phyloP scores from a whole-genome alignment of 2,888 invertebrate genomes.

The Callosobruchus maculatus region DNA sequence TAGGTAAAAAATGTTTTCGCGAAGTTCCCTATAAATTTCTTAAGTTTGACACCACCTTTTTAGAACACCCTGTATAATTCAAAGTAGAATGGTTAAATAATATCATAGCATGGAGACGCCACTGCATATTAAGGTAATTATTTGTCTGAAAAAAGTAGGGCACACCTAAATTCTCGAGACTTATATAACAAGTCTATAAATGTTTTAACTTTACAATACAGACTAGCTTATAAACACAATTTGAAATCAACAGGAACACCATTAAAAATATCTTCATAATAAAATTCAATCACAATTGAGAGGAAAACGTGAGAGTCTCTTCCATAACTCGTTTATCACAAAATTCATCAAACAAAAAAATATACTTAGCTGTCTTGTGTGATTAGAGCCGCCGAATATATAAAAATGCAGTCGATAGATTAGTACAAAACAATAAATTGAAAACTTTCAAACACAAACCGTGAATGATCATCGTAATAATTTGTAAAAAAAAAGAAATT shows the following conservation, averaged over 20 bases:
- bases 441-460: neutral
- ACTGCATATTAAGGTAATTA: neutral
- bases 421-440: neutral
- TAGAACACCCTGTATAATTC: too few relatives aligned
- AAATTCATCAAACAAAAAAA: neutral
- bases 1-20: too few relatives aligned
- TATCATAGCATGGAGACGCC: too few relatives aligned
- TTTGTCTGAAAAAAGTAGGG: slow-evolving; percentile 1
- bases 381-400: neutral
- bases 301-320: neutral
- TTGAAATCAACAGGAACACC: slow-evolving; percentile 22
- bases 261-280: slow-evolving; percentile 14
- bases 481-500: slow-evolving; percentile 6
- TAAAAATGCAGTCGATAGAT: neutral
- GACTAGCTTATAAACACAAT: slow-evolving; percentile 36
- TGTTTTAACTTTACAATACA: slow-evolving; percentile 23
- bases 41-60: too few relatives aligned
- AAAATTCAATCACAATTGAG: neutral
- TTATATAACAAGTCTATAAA: slow-evolving; percentile 33
- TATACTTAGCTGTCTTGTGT: neutral
- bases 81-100: too few relatives aligned
- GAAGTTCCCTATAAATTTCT: too few relatives aligned
- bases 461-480: slow-evolving; percentile 8
- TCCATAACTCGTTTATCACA: neutral
- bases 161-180: slow-evolving; percentile 22